Evolutionary conservation across 2,797 vertebrate species (phyloP), one percentile per base, ranked within the genome.

Genomic region (Hypotaenidia philippensis): DNA sequence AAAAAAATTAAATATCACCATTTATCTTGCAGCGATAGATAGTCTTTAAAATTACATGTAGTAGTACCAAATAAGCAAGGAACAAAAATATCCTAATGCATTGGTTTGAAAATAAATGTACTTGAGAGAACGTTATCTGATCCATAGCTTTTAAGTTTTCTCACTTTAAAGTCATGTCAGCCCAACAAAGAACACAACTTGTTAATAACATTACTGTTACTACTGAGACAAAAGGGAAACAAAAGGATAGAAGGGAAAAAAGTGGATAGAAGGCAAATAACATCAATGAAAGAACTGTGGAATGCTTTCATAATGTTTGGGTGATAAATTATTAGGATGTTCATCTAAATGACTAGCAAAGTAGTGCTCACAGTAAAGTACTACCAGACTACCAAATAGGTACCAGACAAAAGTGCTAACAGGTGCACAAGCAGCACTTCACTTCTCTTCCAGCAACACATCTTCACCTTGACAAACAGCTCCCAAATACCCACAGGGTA

Each of bases 381-480:
- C 50, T 95, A 69, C 82, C 84, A 93, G 84, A 92, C 47, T 83
- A 65, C 38, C 36, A 92, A 94, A 83, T 41, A 87, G 68, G 34
- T 59, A 92, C 68, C 79, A 87, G 76, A 68, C 68, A 49, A 78
- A 93, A 96, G 76, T 74, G 87, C 70, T 93, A 91, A 70, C 87
- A 91, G 83, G 85, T 94, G 70, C 77, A 88, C 22, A 70, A 45
- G 25, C 47, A 85, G 52, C 69, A 70, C 32, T 83, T 40, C 89
- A 86, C 80, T 72, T 69, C 61, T 64, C 52, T 17, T 74, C 66
- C 80, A 94, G 72, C 36, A 74, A 50, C 11, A 36, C 40, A 47
- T 75, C 74, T 76, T 63, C 56, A 77, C 70, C 87, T 56, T 50
- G 59, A 63, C 18, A 84, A 82, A 82, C 0, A 86, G 41, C 44